Conservation (phyloP, 2,888 invertebrate species). For the Syrphus vitripennis region DNA sequence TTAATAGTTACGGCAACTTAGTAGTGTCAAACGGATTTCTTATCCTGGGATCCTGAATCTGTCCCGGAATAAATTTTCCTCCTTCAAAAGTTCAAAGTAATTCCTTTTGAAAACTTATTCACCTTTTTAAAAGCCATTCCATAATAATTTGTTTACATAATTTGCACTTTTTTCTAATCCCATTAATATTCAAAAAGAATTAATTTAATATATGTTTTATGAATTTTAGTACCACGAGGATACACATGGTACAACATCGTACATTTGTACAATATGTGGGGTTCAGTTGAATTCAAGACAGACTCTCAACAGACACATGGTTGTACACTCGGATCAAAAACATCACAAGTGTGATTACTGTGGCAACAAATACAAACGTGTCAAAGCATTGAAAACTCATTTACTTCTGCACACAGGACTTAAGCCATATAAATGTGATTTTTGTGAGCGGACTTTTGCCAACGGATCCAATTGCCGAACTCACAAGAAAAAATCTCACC, state of each 20-base stretch:
- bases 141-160: too few species aligned
- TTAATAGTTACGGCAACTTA: too few species aligned
- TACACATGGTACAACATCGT: conserved; percentile 78
- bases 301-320: conserved; percentile 81
- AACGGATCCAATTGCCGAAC: conserved; percentile 80
- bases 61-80: too few species aligned
- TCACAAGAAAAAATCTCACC: conserved; percentile 79
- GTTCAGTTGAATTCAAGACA: conserved; percentile 80
- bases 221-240: conserved; percentile 79
- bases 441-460: conserved; percentile 79
- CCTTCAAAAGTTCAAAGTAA: too few species aligned
- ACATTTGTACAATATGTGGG: conserved; percentile 81
- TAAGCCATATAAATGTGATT: conserved; percentile 76
- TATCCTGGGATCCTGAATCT: too few species aligned
- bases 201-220: too few species aligned
- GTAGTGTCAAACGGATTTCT: too few species aligned
- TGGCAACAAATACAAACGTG: conserved; percentile 37
- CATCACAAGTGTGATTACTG: conserved; percentile 79
- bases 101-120: too few species aligned
- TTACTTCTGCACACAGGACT: background rate
- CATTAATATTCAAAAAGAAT: too few species aligned
- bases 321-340: conserved; percentile 79
- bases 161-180: background rate
- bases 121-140: too few species aligned
- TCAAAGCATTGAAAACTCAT: background rate